phyloP scores from a whole-genome alignment of 2,888 invertebrate species.

The Oligia fasciuncula region DNA sequence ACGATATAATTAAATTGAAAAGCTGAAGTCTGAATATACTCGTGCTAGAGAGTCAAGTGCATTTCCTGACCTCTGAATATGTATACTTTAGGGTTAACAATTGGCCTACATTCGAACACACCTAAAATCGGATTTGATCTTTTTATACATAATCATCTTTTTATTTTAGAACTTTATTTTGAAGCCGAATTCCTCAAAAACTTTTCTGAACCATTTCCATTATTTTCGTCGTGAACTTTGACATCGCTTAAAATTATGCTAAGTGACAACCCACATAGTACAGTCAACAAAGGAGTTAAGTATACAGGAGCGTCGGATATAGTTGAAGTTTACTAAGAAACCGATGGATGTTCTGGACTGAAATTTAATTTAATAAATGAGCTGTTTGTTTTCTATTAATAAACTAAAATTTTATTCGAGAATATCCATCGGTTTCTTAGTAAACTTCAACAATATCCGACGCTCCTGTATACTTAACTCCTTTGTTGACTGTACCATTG shows the following conservation, averaged over 20 bases:
- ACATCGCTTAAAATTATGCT: background rate
- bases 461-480: too few relatives aligned
- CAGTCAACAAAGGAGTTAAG: too few relatives aligned
- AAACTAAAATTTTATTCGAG: too few relatives aligned
- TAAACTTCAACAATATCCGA: too few relatives aligned
- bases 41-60: slow-evolving; percentile 10
- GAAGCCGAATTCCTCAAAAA: background rate
- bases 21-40: slow-evolving; percentile 18
- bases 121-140: background rate
- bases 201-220: background rate
- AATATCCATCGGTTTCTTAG: too few relatives aligned
- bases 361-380: too few relatives aligned
- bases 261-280: slow-evolving; percentile 1
- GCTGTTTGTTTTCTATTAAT: too few relatives aligned
- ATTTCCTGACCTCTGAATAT: slow-evolving; percentile 25
- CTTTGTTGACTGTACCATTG: background rate
- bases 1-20: slow-evolving; percentile 18
- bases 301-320: too few relatives aligned
- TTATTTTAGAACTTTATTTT: background rate
- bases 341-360: too few relatives aligned
- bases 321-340: too few relatives aligned
- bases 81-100: slow-evolving; percentile 5
- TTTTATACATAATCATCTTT: background rate
- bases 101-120: slow-evolving; percentile 8
- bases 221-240: background rate